Base-by-base conservation (phyloP, 2,797 vertebrate genomes). In the Epinephelus coioides region DNA sequence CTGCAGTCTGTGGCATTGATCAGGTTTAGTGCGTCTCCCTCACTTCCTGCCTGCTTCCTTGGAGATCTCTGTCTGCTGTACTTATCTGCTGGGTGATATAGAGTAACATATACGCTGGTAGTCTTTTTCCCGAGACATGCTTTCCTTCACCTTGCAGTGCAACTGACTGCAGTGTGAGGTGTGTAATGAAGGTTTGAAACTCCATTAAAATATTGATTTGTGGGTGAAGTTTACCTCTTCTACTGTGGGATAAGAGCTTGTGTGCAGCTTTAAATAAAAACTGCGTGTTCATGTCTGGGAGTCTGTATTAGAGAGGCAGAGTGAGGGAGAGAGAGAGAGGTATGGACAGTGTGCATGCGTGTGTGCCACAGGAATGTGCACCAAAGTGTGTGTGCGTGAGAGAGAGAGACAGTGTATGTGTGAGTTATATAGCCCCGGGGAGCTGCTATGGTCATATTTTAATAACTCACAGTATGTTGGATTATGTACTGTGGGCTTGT, bases 371-470 rank as follows among this genome's bases (percentile, higher is more conserved):
- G 91, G 91, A 94, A 90, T 93, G 89, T 81, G 60, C 73, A 69
- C 64, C 67, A 61, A 18, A 64, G 69, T 81, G 79, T 73, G 68
- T 78, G 83, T 77, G 67, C 44, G 75, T 71, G 78, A 71, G 84
- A 49, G 71, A 66, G 49, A 78, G 86, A 84, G 78, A 90, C 77
- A 84, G 64, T 80, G 72, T 81, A 82, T 77, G 80, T 90, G 88
- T 79, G 87, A 91, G 88, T 92, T 92, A 93, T 87, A 89, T 69
- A 75, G 85, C 90, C 92, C 92, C 14, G 7, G 91, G 93, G 94
- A 93, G 87, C 85, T 84, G 84, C 91, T 94, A 94, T 90, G 93
- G 94, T 92, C 92, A 94, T 94, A 94, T 94, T 94, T 94, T 95
- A 95, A 95, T 94, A 95, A 93, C 90, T 90, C 79, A 68, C 87